Conservation (phyloP, 1,140 invertebrate genomes). For the Whitmania pigra region DNA sequence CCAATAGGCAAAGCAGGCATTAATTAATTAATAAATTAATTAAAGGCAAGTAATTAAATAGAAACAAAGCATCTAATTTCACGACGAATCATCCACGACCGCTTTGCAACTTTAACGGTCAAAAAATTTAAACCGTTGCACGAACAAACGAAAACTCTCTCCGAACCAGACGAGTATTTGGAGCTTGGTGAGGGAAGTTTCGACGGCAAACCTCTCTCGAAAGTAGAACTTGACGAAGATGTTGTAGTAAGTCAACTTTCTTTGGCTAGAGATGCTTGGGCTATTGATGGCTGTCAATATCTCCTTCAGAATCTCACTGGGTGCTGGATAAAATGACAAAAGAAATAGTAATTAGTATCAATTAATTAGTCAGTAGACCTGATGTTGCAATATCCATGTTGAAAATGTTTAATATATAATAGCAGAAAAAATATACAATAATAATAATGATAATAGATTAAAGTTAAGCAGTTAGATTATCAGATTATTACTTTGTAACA, state of each 20-base stretch:
- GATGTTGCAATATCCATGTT: too few relatives aligned
- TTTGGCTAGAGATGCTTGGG: slow-evolving; percentile 47
- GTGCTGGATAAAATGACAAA: background rate
- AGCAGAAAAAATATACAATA: too few relatives aligned
- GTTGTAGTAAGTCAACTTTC: slow-evolving; percentile 65
- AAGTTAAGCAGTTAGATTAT: too few relatives aligned
- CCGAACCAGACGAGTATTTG: slow-evolving; percentile 66
- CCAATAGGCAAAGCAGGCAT: too few relatives aligned
- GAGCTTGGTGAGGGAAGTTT: slow-evolving; percentile 56
- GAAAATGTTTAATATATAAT: too few relatives aligned
- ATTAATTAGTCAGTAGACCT: too few relatives aligned
- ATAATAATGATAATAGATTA: too few relatives aligned
- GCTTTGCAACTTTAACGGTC: background rate
- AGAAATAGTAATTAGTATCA: background rate
- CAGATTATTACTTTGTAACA: too few relatives aligned
- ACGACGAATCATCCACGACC: background rate
- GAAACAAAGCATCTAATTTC: too few relatives aligned
- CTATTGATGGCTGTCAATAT: background rate
- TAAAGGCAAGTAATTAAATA: too few relatives aligned
- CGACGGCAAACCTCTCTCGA: slow-evolving; percentile 51
- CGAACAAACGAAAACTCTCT: background rate
- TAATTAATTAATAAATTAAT: too few relatives aligned
- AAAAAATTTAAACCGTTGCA: background rate
- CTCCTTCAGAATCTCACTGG: slow-evolving; percentile 12
- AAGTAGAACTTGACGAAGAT: slow-evolving; percentile 62